phyloP scores from a whole-genome alignment of 2,797 vertebrate species.

The Lerista edwardsae region DNA sequence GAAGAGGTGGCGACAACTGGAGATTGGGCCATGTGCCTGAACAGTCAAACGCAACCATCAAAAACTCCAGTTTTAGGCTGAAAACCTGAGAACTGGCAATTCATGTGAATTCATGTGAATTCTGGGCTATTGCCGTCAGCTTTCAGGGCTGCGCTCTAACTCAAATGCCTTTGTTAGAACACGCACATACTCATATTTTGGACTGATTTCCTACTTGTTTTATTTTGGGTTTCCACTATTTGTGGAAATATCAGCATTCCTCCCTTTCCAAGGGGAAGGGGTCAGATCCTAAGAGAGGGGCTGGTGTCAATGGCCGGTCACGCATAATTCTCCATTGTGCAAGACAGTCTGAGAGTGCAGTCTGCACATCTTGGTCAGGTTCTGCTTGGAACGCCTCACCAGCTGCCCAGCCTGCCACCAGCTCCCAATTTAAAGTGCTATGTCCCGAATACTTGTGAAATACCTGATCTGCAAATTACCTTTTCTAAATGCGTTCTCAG shows the following conservation, averaged over 20 bases:
- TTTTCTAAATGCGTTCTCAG: slow-evolving; percentile 42
- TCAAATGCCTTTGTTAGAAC: not conserved
- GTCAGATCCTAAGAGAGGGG: not conserved
- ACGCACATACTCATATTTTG: not conserved
- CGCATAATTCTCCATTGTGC: not conserved
- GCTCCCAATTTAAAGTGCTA: slow-evolving; percentile 30
- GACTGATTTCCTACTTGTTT: not conserved
- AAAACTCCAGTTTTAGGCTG: no score
- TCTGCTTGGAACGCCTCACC: not conserved
- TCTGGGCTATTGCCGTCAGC: no score
- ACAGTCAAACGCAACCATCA: no score
- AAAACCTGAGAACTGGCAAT: no score
- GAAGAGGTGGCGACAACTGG: no score
- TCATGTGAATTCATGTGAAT: no score
- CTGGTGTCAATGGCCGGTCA: not conserved
- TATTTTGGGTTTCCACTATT: not conserved
- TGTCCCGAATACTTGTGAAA: not conserved
- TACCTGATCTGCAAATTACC: slow-evolving; percentile 46
- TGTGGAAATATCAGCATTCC: not conserved
- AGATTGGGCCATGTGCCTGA: no score
- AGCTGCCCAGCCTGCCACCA: not conserved
- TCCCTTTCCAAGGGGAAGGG: not conserved
- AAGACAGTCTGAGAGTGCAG: not conserved
- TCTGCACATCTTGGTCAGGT: not conserved
- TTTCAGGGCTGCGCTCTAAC: not conserved